Conservation (phyloP, 1,140 invertebrate genomes). For the Eupeodes corollae region DNA sequence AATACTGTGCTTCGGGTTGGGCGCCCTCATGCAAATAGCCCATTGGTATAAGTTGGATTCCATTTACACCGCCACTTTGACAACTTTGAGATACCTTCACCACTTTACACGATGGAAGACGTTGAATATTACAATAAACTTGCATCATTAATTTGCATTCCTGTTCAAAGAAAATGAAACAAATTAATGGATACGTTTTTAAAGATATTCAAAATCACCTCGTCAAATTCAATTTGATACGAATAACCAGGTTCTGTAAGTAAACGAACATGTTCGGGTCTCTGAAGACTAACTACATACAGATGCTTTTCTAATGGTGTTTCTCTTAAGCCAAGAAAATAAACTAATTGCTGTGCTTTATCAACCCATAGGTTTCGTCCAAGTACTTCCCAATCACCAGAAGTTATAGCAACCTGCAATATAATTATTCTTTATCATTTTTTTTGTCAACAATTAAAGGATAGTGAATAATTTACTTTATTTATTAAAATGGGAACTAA, state of each 20-base stretch:
- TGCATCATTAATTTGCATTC: slow-evolving; percentile 76
- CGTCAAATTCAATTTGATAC: slow-evolving; percentile 68
- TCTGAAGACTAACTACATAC: slow-evolving; percentile 61
- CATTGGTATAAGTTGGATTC: slow-evolving; percentile 50
- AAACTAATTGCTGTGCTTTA: slow-evolving; percentile 55
- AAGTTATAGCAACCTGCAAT: slow-evolving; percentile 59
- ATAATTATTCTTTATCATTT: slow-evolving; percentile 37
- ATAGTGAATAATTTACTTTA: slow-evolving; percentile 2
- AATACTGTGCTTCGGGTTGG: slow-evolving; percentile 46
- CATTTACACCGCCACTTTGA: slow-evolving; percentile 41
- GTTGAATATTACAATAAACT: slow-evolving; percentile 79
- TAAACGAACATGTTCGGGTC: slow-evolving; percentile 54
- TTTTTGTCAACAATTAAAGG: slow-evolving; percentile 17
- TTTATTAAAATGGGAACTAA: no score
- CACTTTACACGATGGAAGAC: slow-evolving; percentile 68
- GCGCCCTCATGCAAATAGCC: slow-evolving; percentile 59
- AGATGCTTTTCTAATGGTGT: slow-evolving; percentile 72
- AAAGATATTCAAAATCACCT: slow-evolving; percentile 40
- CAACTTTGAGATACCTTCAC: slow-evolving; percentile 54
- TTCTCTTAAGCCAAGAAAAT: slow-evolving; percentile 70
- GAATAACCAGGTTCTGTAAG: slow-evolving; percentile 65
- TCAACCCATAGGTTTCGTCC: slow-evolving; percentile 70
- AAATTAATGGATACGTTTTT: not conserved
- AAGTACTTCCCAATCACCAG: slow-evolving; percentile 74
- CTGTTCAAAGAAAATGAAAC: slow-evolving; percentile 32